Evolutionary conservation across 2,113 vertebrate species (phyloP).

Genomic region (Antechinus flavipes): DNA sequence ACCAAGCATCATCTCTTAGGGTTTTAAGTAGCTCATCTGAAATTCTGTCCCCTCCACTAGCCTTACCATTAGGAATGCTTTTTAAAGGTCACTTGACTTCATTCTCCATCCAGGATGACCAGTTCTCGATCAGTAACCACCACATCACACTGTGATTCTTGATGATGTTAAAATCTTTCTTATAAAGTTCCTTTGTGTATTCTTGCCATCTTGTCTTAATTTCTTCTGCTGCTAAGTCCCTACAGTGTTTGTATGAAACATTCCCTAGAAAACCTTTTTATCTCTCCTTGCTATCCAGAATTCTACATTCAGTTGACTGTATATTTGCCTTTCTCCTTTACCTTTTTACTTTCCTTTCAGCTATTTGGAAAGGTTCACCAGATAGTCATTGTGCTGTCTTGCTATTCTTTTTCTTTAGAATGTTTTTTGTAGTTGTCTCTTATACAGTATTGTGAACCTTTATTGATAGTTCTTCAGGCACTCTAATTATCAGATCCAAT

Average conservation of each 20-base stretch:
- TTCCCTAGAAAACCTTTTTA: not conserved
- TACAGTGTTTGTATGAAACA: no score
- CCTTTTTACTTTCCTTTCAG: not conserved
- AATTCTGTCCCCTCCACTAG: not conserved
- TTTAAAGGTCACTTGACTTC: not conserved
- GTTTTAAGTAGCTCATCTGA: not conserved
- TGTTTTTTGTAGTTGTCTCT: not conserved
- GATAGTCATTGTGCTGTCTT: not conserved
- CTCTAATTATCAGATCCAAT: not conserved
- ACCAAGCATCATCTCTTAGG: no score
- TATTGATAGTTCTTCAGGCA: not conserved
- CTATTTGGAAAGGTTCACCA: not conserved
- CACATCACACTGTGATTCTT: not conserved
- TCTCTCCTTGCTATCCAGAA: not conserved
- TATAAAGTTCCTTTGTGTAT: not conserved
- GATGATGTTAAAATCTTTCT: not conserved
- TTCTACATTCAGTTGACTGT: not conserved
- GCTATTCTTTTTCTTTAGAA: not conserved
- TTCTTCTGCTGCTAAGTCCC: not conserved
- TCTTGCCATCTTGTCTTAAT: not conserved
- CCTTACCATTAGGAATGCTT: not conserved
- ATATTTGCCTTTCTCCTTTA: not conserved
- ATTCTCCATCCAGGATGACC: not conserved
- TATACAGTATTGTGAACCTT: not conserved
- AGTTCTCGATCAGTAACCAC: not conserved